A percentile compares a stretch with the other conserved stretches of the same genome.
These are phyloP conservation scores for Ovis aries DNA, from an alignment of 2,113 vertebrate species.

Conservation along the genomic window DNA sequence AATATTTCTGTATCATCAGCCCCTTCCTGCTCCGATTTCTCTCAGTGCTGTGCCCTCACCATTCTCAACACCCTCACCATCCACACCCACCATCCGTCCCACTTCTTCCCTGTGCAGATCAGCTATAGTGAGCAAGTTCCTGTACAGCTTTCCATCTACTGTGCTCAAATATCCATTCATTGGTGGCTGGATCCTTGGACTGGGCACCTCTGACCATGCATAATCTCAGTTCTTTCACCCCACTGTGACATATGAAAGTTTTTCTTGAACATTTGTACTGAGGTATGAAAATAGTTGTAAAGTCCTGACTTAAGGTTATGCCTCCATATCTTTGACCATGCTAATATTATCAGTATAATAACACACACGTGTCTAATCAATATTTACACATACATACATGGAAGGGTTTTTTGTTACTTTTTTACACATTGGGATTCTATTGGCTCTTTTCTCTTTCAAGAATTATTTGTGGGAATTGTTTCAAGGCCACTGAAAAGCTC, in stretches of 20 bases:
- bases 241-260: not conserved
- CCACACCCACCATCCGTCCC: fast-evolving
- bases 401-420: not conserved
- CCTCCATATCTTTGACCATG: not conserved
- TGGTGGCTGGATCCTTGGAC: not conserved
- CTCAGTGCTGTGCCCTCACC: not conserved
- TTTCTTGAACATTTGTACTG: not conserved
- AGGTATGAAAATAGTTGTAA: not conserved
- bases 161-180: not conserved
- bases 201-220: not conserved
- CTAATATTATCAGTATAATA: not conserved
- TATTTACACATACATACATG: not conserved
- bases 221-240: not conserved
- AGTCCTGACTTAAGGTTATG: not conserved
- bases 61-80: not conserved
- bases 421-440: not conserved
- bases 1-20: not conserved
- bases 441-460: not conserved
- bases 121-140: not conserved
- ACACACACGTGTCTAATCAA: not conserved
- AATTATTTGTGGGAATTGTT: not conserved
- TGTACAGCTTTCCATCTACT: not conserved
- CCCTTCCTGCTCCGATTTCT: not conserved
- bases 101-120: not conserved
- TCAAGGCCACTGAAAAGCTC: not conserved